phyloP scores from a whole-genome alignment of 2,113 vertebrate species.

The Ahaetulla prasina region DNA sequence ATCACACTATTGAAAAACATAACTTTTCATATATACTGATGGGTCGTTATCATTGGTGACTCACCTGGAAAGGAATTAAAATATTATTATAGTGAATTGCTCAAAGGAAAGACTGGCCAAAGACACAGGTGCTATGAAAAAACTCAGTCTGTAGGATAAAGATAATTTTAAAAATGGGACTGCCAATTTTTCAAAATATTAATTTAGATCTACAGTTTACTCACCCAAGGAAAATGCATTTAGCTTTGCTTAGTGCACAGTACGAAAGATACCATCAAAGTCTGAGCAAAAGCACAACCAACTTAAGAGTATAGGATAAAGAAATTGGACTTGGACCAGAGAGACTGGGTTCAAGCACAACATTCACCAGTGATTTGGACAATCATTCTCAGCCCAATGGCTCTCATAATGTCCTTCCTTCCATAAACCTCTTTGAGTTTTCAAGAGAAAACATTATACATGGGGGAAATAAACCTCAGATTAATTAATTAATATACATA shows the following conservation, averaged over 20 bases:
- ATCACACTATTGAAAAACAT: background rate
- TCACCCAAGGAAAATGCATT: background rate
- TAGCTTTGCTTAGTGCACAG: background rate
- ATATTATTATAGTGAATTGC: background rate
- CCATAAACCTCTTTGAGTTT: background rate
- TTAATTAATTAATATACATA: background rate
- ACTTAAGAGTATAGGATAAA: background rate
- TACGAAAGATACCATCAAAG: background rate
- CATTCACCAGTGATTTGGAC: background rate
- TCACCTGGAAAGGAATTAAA: background rate
- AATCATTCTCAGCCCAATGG: background rate
- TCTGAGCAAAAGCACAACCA: background rate
- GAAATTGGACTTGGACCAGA: background rate
- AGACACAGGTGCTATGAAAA: background rate
- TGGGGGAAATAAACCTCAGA: background rate
- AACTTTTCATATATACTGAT: background rate
- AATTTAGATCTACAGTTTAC: background rate
- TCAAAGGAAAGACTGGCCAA: background rate
- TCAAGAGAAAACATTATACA: background rate
- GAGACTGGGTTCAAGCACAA: background rate
- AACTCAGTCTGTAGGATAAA: background rate
- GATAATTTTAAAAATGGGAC: background rate
- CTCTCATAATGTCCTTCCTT: background rate
- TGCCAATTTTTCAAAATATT: background rate
- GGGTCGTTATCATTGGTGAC: background rate